A percentile compares a stretch with the other conserved stretches of the same genome.
Conservation (phyloP, 2,888 invertebrate species). For the Stenchaetothrips biformis region DNA sequence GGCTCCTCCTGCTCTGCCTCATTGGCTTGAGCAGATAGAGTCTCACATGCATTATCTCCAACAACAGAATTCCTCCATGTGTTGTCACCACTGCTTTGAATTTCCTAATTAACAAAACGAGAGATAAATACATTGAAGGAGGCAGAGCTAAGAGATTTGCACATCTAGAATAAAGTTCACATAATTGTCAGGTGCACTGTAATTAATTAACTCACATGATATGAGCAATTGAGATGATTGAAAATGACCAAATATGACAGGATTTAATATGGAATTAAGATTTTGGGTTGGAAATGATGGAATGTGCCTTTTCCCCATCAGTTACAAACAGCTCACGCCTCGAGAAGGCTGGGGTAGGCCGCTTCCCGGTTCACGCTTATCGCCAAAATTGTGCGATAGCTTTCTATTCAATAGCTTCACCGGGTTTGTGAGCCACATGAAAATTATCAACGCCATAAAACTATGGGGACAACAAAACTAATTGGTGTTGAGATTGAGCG, state of each 20-base stretch:
- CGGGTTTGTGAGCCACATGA: slow-evolving; percentile 16
- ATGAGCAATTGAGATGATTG: too few species aligned
- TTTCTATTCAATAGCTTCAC: slow-evolving; percentile 22
- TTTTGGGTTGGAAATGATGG: too few species aligned
- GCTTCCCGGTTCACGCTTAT: slow-evolving; percentile 20
- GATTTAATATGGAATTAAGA: too few species aligned
- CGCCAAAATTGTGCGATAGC: background rate
- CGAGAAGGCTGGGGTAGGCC: slow-evolving; percentile 23
- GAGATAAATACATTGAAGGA: background rate
- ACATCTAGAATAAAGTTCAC: too few species aligned
- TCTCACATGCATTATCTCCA: background rate
- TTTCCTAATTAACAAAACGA: background rate
- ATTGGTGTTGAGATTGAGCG: too few species aligned
- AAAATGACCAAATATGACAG: too few species aligned
- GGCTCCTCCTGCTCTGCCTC: background rate
- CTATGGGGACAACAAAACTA: too few species aligned
- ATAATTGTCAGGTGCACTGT: too few species aligned
- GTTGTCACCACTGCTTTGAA: background rate
- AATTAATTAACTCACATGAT: too few species aligned
- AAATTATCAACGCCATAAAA: background rate
- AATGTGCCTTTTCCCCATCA: slow-evolving; percentile 14
- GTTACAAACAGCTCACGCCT: slow-evolving; percentile 20
- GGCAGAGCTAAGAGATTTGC: too few species aligned
- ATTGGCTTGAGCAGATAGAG: background rate
- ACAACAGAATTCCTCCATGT: background rate